These are phyloP conservation scores for Sebastes umbrosus DNA, from an alignment of 2,797 vertebrate species.

Conservation along the genomic window DNA sequence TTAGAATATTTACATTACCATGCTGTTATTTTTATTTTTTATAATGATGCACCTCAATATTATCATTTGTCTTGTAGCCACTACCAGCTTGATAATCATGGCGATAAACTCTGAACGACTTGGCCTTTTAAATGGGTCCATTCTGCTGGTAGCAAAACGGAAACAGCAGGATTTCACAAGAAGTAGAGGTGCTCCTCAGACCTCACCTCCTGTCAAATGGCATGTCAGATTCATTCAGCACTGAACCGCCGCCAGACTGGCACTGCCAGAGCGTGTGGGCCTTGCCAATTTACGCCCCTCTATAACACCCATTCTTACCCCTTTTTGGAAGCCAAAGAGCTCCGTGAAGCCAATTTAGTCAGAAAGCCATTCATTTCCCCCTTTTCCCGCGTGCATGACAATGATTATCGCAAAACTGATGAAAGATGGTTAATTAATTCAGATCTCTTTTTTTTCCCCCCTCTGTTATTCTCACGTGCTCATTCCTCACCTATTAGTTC, in stretches of 20 bases:
- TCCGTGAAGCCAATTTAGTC: constrained; percentile 23
- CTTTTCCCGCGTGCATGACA: background rate
- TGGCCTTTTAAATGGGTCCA: background rate
- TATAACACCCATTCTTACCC: constrained; percentile 25
- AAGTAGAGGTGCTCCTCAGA: constrained; percentile 24
- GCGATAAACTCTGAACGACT: background rate
- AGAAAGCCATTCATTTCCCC: constrained; percentile 32
- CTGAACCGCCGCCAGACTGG: constrained; percentile 15
- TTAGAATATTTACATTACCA: background rate
- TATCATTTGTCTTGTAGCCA: background rate
- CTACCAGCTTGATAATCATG: background rate
- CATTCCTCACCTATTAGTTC: constrained; percentile 10
- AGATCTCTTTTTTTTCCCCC: background rate
- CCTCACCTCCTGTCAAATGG: constrained; percentile 42
- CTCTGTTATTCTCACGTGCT: constrained; percentile 8
- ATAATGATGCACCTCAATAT: background rate
- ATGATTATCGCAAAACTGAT: constrained; percentile 17
- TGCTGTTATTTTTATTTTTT: background rate
- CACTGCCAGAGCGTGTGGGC: background rate
- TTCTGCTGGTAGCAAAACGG: constrained; percentile 15
- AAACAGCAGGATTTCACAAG: constrained; percentile 14
- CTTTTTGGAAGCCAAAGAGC: constrained; percentile 7
- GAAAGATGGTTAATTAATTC: constrained; percentile 38
- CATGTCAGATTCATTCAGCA: constrained; percentile 41
- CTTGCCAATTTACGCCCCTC: constrained; percentile 36